Conservation (phyloP, 2,888 invertebrate species). For the Rhingia rostrata region DNA sequence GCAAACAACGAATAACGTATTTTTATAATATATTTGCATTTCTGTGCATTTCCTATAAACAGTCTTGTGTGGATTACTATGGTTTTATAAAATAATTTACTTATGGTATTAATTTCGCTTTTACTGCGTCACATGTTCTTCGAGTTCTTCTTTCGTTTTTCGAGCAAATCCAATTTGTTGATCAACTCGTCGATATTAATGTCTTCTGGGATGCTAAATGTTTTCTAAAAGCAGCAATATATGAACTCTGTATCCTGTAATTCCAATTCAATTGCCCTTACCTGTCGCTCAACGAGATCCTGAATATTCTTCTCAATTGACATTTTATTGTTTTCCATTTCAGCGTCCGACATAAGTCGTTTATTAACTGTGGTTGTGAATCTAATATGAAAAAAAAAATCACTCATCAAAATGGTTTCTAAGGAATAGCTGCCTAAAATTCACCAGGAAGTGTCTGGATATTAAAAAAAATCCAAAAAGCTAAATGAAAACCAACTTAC, state of each 20-base stretch:
- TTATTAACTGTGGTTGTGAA: slow-evolving; percentile 76
- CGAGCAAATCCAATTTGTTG: slow-evolving; percentile 77
- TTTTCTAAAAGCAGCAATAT: slow-evolving; percentile 66
- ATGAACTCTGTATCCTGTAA: not conserved
- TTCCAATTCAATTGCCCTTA: slow-evolving; percentile 14
- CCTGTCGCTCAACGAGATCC: slow-evolving; percentile 77
- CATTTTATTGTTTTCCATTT: slow-evolving; percentile 75
- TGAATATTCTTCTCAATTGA: slow-evolving; percentile 77
- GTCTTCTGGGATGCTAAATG: slow-evolving; percentile 76
- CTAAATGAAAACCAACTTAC: slow-evolving; percentile 65
- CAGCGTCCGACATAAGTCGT: slow-evolving; percentile 76
- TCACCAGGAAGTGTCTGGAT: no score
- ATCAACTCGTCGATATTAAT: slow-evolving; percentile 79
- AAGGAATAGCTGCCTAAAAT: no score
- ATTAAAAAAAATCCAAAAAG: no score
- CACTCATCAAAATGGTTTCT: no score
- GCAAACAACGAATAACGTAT: no score
- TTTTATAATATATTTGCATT: slow-evolving; percentile 39
- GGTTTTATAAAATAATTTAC: slow-evolving; percentile 19
- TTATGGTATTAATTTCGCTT: not conserved
- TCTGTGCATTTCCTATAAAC: slow-evolving; percentile 49
- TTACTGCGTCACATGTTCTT: slow-evolving; percentile 70
- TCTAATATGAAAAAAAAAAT: slow-evolving; percentile 65
- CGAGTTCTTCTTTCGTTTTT: slow-evolving; percentile 63
- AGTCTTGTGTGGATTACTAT: slow-evolving; percentile 54